Evolutionary conservation across 64 coral and sea anemone genomes (phyloP), one percentile per base, ranked within the genome.

Genomic region (Catalaphyllia jardinei): DNA sequence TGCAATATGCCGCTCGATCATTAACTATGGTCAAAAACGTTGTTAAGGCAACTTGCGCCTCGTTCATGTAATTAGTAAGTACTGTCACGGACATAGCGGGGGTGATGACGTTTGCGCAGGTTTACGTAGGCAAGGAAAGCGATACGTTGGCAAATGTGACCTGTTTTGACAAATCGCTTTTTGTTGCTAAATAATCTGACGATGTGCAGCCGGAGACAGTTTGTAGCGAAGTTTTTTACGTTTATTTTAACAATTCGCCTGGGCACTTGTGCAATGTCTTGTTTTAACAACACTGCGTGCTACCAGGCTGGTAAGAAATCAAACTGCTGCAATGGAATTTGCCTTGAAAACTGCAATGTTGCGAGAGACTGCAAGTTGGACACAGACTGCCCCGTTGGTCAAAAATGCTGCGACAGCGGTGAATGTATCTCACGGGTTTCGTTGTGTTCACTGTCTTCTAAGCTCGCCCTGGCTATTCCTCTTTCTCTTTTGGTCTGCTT

Each of bases 281-380:
- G 80, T 64, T 38, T 24, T 11, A 83, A 67, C 60, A 22, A 67
- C 35, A 67, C 80, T 35, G 19, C 31, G 0, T 82, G 79, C 55
- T 38, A 62, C 9, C 79, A 33, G 60, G 59, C 59, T 4, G 30
- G 16, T 0, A 2, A 49, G 50, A 83, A 83, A 4, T 42, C 31
- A 29, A 67, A 67, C 39, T 83, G 80, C 20, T 83, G 80, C 80
- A 82, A 82, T 35, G 79, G 79, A 19, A 62, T 29, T 22, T 82
- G 79, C 10, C 29, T 63, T 31, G 27, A 38, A 55, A 82, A 52
- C 15, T 82, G 79, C 29, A 2, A 31, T 25, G 39, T 46, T 6
- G 10, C 54, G 19, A 11, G 29, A 9, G 9, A 35, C 18, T 82
- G 79, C 33, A 28, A 33, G 27, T 19, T 28, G 54, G 27, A 82